Evolutionary conservation across 2,113 vertebrate genomes (phyloP), one percentile per base, ranked within the genome.

Genomic region (Monopterus albus): DNA sequence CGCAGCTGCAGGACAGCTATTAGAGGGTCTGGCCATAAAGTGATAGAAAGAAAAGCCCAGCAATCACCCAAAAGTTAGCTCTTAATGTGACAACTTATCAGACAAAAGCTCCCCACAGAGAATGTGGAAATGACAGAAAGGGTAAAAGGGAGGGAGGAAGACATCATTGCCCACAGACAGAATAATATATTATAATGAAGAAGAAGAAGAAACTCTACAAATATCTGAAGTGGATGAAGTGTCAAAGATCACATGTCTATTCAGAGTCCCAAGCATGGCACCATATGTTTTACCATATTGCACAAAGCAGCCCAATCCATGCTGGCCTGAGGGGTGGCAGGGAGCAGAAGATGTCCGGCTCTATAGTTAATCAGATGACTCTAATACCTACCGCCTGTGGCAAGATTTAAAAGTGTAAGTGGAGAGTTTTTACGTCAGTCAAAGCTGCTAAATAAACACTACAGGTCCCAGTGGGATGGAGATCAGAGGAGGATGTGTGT

Each of bases 51-150:
- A 86, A 92, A 89, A 91, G 57, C 92, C 92, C 93, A 91, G 93
- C 94, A 93, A 95, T 96, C 95, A 95, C 91, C 92, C 92, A 93
- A 95, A 98, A 98, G 95, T 98, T 98, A 96, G 91, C 91, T 93
- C 94, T 95, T 98, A 96, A 97, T 96, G 95, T 94, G 93, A 94
- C 96, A 96, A 98, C 96, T 97, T 97, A 96, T 95, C 95, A 95
- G 94, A 93, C 95, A 94, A 96, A 94, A 94, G 94, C 86, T 93
- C 87, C 78, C 87, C 81, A 87, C 92, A 82, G 92, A 91, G 89
- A 89, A 80, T 15, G 75, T 28, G 67, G 67, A 82, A 87, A 74
- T 70, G 78, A 86, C 70, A 76, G 52, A 46, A 33, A 47, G 35
- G 45, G 40, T 6, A 11, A 31, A 31, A 79, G 73, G 60, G 45